Percentiles rank a stretch among this genome's conserved stretches.
phyloP scores from a whole-genome alignment of 2,888 invertebrate genomes.

The Cheilosia urbana region DNA sequence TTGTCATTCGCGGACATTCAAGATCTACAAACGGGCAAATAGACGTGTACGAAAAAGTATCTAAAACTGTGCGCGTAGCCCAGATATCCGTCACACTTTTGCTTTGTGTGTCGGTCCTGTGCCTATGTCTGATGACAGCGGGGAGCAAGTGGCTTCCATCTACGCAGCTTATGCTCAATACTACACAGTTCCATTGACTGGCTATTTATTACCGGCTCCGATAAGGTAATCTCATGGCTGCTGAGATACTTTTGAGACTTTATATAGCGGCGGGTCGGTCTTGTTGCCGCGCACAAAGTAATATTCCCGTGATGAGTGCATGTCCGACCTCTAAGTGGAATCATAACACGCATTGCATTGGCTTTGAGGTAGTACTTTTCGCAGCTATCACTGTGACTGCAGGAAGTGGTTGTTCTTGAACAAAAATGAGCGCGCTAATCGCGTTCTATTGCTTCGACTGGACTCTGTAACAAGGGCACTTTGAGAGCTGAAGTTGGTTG shows the following conservation, averaged over 20 bases:
- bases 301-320: conserved; percentile 63
- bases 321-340: conserved; percentile 64
- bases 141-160: conserved; percentile 40
- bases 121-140: conserved; percentile 62
- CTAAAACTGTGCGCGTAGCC: conserved; percentile 59
- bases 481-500: conserved; percentile 1
- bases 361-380: conserved; percentile 61
- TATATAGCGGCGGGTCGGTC: conserved; percentile 41
- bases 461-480: conserved; percentile 8
- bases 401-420: conserved; percentile 33
- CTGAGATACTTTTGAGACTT: conserved; percentile 56
- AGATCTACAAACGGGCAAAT: conserved; percentile 50
- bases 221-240: conserved; percentile 54
- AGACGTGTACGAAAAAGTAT: conserved; percentile 27
- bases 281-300: conserved; percentile 42
- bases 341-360: conserved; percentile 64
- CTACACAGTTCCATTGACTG: conserved; percentile 64
- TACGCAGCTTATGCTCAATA: conserved; percentile 32
- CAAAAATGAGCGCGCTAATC: conserved; percentile 13
- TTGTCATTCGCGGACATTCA: conserved; percentile 61
- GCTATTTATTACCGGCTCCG: conserved; percentile 71
- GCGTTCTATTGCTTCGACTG: not conserved
- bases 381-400: conserved; percentile 35
- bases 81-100: conserved; percentile 72
- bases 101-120: conserved; percentile 1